Base-by-base conservation (phyloP, 2,888 invertebrate genomes). In the Limnephilus auricula region DNA sequence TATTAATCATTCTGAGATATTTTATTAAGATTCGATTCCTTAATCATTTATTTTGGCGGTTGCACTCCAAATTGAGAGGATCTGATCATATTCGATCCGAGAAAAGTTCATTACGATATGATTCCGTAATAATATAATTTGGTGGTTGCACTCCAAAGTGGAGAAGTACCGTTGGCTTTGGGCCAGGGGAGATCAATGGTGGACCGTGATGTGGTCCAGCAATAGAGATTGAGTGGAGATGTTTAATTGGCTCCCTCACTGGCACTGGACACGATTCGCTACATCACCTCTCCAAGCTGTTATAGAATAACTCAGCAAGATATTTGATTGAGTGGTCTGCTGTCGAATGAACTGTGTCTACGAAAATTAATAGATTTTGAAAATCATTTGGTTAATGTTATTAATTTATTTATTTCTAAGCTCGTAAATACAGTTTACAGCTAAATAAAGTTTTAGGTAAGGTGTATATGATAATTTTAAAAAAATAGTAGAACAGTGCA, bases 241-340 rank as follows among this genome's bases (percentile, higher is more conserved):
- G 37, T 84, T 84, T 84, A 84, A 84, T 84, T 84, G 37, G 84
- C 37, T 65, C 18, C 50, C 45, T 13, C 45, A 15, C 45, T 25
- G 50, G 50, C 50, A 65, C 50, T 84, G 84, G 84, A 84, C 84
- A 84, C 37, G 84, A 37, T 40, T n/a, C 84, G 84, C 84, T 84
- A 32, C 32, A 84, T 84, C 84, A 84, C 84, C 84, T 84, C 84
- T 25, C n/a, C 6, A n/a, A n/a, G 84, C 37, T 37, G 15, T 82
- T 82, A 82, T 31, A 34, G 34, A 82, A 82, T 82, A 82, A 32
- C 82, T 32, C 82, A 25, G 25, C 32, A 32, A 18, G 50, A 82
- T 82, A 82, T 82, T 32, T 32, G 82, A 82, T 82, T 82, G 82
- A 82, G 31, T 34, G 32, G 32, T 82, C 82, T 34, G 31, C 30